Evolutionary conservation across 2,888 invertebrate species (phyloP).

Genomic region (Elmis aenea): DNA sequence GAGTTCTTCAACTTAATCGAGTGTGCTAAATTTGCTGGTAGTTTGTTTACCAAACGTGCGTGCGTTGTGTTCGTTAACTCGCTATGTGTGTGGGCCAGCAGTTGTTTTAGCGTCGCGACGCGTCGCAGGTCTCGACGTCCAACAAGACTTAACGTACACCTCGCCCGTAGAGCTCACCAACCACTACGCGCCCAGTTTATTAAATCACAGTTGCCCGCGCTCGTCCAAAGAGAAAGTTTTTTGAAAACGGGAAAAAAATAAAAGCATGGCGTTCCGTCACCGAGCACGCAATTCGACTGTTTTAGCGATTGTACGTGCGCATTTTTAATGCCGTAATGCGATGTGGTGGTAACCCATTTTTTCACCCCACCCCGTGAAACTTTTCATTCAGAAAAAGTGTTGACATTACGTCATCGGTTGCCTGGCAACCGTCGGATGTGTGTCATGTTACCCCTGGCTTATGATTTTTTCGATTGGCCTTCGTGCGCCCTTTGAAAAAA

Average conservation of each 20-base stretch:
- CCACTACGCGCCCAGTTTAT: too few species aligned
- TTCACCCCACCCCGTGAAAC: constrained; percentile 52
- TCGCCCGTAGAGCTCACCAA: too few species aligned
- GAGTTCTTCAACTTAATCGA: constrained; percentile 3
- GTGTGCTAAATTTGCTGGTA: constrained; percentile 16
- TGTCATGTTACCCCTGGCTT: constrained; percentile 24
- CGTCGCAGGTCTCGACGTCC: constrained; percentile 15
- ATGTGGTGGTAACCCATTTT: constrained; percentile 38
- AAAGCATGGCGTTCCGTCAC: too few species aligned
- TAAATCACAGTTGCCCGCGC: too few species aligned
- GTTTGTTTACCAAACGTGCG: constrained; percentile 20
- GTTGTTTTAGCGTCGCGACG: constrained; percentile 22
- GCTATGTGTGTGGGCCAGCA: constrained; percentile 25
- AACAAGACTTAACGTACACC: too few species aligned
- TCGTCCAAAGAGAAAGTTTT: neutral
- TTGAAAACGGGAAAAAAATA: too few species aligned
- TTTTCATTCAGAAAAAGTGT: constrained; percentile 57
- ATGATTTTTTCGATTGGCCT: constrained; percentile 9
- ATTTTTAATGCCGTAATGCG: constrained; percentile 22
- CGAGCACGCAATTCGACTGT: constrained; percentile 15
- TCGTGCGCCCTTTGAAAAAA: too few species aligned
- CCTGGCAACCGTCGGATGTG: constrained; percentile 41
- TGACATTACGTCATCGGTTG: constrained; percentile 45
- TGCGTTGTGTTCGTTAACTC: constrained; percentile 18
- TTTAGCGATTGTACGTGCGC: constrained; percentile 16